These are phyloP conservation scores for Lerema accius DNA, from an alignment of 1,140 invertebrate genomes.

Conservation along the genomic window DNA sequence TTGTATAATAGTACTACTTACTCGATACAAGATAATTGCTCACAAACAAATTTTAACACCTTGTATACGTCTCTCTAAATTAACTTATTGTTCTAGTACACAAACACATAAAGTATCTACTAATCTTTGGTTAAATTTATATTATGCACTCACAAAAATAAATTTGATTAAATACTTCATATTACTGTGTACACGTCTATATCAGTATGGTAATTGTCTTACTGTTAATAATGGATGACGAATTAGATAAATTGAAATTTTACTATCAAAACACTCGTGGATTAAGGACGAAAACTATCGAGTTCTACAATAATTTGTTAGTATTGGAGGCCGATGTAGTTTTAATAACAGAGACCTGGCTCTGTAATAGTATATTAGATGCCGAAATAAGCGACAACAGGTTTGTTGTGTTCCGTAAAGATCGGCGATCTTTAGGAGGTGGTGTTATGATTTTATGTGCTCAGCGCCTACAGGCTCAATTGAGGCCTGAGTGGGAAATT, in stretches of 20 bases:
- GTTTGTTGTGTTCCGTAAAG: constrained; percentile 14
- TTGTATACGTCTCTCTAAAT: too few species aligned
- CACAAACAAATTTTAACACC: too few species aligned
- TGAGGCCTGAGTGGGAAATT: constrained; percentile 10
- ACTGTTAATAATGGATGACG: constrained; percentile 5
- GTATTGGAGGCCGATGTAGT: constrained; percentile 2
- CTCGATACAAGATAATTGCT: too few species aligned
- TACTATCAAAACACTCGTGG: constrained; percentile 8
- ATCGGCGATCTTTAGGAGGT: constrained; percentile 6
- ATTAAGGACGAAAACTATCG: constrained; percentile 3
- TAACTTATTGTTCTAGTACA: too few species aligned
- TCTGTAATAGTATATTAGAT: constrained; percentile 20
- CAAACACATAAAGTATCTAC: too few species aligned
- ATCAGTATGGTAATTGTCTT: background rate
- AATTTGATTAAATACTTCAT: too few species aligned
- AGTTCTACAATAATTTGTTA: constrained; percentile 17
- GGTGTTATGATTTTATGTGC: constrained; percentile 26
- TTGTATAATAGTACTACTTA: too few species aligned
- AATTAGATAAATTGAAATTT: constrained; percentile 8
- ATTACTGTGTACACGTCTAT: background rate
- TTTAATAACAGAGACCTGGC: constrained; percentile 9
- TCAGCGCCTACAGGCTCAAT: background rate
- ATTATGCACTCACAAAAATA: too few species aligned
- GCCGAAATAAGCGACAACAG: background rate
- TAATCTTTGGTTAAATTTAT: too few species aligned